phyloP scores from a whole-genome alignment of 2,797 vertebrate species.

The Aratinga solstitialis region DNA sequence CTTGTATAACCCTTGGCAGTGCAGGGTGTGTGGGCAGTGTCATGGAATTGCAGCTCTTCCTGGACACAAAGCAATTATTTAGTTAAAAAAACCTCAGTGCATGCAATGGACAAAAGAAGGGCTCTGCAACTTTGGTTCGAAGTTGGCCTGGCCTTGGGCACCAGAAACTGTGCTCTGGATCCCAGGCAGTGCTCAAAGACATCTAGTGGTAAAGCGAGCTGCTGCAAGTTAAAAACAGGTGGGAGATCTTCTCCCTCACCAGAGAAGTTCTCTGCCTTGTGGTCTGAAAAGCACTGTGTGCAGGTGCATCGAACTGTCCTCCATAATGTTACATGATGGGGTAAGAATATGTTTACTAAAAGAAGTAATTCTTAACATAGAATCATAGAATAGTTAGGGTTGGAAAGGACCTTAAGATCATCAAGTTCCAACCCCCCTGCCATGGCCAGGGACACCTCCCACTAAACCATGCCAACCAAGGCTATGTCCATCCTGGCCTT shows the following conservation, averaged over 20 bases:
- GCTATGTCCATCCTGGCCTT: too few relatives aligned
- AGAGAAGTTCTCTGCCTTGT: background rate
- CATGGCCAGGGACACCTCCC: too few relatives aligned
- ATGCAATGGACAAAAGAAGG: background rate
- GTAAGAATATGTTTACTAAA: background rate
- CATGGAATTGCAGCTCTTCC: background rate
- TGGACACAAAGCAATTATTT: background rate
- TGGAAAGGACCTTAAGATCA: too few relatives aligned
- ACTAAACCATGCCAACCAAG: too few relatives aligned
- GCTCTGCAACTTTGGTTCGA: background rate
- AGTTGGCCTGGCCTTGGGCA: background rate
- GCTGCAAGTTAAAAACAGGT: background rate
- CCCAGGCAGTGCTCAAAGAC: background rate
- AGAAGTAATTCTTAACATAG: too few relatives aligned
- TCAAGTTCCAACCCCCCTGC: too few relatives aligned
- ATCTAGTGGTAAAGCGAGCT: background rate
- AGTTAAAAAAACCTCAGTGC: background rate
- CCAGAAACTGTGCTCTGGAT: accelerated
- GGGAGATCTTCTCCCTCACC: background rate
- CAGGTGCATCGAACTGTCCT: background rate
- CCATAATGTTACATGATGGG: accelerated
- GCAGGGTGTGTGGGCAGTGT: background rate
- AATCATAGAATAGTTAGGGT: too few relatives aligned
- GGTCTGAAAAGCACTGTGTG: background rate
- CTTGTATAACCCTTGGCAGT: background rate